Evolutionary conservation across 2,797 vertebrate genomes (phyloP), one percentile per base, ranked within the genome.

Genomic region (Loris lydekkerianus): DNA sequence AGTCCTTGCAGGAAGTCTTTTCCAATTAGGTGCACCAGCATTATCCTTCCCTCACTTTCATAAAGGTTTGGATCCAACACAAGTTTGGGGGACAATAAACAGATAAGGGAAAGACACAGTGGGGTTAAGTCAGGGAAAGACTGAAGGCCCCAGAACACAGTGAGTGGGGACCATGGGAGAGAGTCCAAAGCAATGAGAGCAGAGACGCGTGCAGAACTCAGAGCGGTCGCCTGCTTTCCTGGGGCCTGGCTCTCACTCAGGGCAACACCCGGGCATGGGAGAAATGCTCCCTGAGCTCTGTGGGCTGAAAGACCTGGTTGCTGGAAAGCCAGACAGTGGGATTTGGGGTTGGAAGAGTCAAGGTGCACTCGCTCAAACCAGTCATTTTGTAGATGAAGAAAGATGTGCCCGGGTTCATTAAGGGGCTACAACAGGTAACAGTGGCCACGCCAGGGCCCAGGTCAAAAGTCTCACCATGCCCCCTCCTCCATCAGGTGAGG

Each of bases 331-430:
- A 80, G 9, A 70, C 8, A 49, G 10, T 18, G 73, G 31, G 37
- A 31, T 27, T 53, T 20, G 37, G 20, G 37, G 29, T 60, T 46
- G 14, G 37, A 21, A 72, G 40, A n/a, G 15, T 89, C 53, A 34
- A 75, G 69, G 89, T 40, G 25, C 31, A 34, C 8, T 43, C 20
- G 3, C 40, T 93, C 53, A 56, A 73, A 60, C 3, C 23, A 37
- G 29, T 75, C 56, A 65, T 82, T 81, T 91, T 27, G 40, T 20
- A 94, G 85, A 60, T 69, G 56, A 94, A 40, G 70, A 86, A 76
- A 77, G n/a, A 49, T 10, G 11, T 7, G 10, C 23, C 53, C 34
- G 56, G 56, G 3, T 29, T 91, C 43, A 17, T 37, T 65, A 72
- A 87, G 25, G 31, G 46, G 15, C 10, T n/a, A 65, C 7, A 53